phyloP scores from a whole-genome alignment of 2,113 vertebrate species.

The Trochalopteron elliotii region DNA sequence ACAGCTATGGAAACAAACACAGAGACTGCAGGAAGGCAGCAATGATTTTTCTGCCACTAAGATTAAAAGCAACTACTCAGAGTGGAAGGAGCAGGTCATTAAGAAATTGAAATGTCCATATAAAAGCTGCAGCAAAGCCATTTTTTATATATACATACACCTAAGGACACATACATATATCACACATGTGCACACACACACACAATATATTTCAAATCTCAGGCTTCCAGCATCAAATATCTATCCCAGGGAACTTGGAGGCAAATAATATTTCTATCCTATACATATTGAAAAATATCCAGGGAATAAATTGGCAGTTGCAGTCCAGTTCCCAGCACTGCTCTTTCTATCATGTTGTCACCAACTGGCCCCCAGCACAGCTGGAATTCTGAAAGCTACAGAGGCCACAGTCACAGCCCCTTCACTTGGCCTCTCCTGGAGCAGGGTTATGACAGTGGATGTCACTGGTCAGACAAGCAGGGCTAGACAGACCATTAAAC shows the following conservation, averaged over 20 bases:
- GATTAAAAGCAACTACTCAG: not conserved
- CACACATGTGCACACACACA: rapidly evolving
- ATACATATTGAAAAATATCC: not conserved
- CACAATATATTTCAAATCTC: not conserved
- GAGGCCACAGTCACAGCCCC: not conserved
- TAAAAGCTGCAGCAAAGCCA: not conserved
- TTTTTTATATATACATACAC: not conserved
- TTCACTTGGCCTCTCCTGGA: not conserved
- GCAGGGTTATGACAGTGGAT: not conserved
- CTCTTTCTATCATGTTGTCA: not conserved
- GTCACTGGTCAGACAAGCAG: not conserved
- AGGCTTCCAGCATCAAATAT: not conserved
- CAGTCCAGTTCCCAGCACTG: not conserved
- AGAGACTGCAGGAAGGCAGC: not conserved
- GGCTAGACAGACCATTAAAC: not conserved
- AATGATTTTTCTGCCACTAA: not conserved
- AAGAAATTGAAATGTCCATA: not conserved
- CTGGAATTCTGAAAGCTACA: not conserved
- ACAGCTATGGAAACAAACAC: conserved; percentile 18
- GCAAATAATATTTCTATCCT: not conserved
- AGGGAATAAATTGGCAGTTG: not conserved
- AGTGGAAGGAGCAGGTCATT: not conserved
- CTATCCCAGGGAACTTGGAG: not conserved
- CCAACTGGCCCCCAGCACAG: not conserved
- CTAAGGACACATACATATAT: not conserved